Conservation (phyloP, 1,140 invertebrate species). For the Drosophila tsacasi region DNA sequence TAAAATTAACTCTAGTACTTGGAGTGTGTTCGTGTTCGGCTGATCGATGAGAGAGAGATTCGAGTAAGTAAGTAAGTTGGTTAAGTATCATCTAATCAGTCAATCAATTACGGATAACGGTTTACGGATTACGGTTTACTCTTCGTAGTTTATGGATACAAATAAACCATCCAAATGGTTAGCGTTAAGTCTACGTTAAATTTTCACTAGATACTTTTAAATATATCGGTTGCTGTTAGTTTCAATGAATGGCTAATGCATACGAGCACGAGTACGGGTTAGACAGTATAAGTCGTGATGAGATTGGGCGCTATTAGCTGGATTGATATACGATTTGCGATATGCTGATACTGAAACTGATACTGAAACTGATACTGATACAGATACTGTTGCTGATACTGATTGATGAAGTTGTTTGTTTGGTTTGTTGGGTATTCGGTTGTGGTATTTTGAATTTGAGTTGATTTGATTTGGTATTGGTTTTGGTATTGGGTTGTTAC, state of each 20-base stretch:
- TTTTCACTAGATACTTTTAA: slow-evolving; percentile 46
- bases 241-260: slow-evolving; percentile 36
- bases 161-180: slow-evolving; percentile 18
- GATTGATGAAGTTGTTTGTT: slow-evolving; percentile 41
- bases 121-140: slow-evolving; percentile 8
- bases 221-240: slow-evolving; percentile 54
- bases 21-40: slow-evolving; percentile 46
- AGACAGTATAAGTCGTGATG: slow-evolving; percentile 30
- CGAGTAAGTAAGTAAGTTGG: slow-evolving; percentile 35
- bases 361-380: slow-evolving; percentile 22
- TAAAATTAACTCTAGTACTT: slow-evolving; percentile 54
- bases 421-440: slow-evolving; percentile 35
- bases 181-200: slow-evolving; percentile 36
- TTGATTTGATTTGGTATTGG: slow-evolving; percentile 47
- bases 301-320: slow-evolving; percentile 37
- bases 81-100: slow-evolving; percentile 61
- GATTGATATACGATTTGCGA: slow-evolving; percentile 63
- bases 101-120: slow-evolving; percentile 53
- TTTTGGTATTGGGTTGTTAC: slow-evolving; percentile 50
- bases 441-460: slow-evolving; percentile 44
- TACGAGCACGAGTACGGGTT: slow-evolving; percentile 18
- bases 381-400: slow-evolving; percentile 31
- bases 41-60: slow-evolving; percentile 44
- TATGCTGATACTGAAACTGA: slow-evolving; percentile 51
- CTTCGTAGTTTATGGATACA: slow-evolving; percentile 25